A percentile compares a stretch with the other conserved stretches of the same genome.
Conservation (phyloP, 2,113 vertebrate genomes). For the Nettapus auritus region DNA sequence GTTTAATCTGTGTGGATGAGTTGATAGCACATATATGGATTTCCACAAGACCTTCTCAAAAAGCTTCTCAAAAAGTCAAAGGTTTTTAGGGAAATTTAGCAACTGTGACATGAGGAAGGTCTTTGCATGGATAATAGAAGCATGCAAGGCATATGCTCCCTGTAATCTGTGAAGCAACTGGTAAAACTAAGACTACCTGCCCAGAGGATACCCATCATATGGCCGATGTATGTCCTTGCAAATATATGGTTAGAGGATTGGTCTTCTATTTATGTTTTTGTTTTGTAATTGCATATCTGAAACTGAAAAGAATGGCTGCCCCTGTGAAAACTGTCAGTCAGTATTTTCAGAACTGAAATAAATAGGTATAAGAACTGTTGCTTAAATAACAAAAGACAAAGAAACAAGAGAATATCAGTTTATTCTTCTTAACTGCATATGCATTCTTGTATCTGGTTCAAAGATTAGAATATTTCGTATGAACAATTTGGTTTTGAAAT, state of each 20-base stretch:
- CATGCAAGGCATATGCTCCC: not conserved
- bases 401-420: not conserved
- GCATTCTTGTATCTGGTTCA: not conserved
- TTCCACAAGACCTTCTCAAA: not conserved
- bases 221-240: not conserved
- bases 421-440: not conserved
- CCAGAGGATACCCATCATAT: not conserved
- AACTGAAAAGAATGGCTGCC: not conserved
- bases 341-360: not conserved
- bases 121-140: not conserved
- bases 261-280: not conserved
- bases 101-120: not conserved
- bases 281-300: not conserved
- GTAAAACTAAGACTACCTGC: not conserved
- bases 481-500: not conserved
- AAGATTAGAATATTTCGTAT: not conserved
- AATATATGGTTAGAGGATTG: not conserved
- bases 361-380: not conserved
- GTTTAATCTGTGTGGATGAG: not conserved
- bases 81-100: conserved; percentile 26
- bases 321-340: not conserved
- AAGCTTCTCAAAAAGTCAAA: not conserved
- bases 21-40: not conserved
- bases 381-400: not conserved
- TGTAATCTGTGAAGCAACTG: not conserved